phyloP scores from a whole-genome alignment of 2,797 vertebrate species.

The Brachymystax lenok region DNA sequence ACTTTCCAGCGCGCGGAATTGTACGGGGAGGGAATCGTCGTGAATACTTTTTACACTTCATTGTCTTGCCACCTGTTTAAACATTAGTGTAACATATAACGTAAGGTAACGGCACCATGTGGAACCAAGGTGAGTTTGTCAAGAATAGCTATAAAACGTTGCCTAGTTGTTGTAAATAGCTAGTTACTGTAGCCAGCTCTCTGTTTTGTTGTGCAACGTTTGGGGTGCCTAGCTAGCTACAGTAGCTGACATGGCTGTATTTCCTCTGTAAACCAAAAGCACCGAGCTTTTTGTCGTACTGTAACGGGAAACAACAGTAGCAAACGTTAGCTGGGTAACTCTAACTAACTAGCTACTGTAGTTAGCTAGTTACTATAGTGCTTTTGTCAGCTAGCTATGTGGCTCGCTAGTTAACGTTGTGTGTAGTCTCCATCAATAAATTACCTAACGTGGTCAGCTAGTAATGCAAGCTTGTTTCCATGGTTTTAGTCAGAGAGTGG shows the following conservation, averaged over 20 bases:
- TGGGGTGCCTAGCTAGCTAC: no score
- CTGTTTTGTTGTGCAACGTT: neutral
- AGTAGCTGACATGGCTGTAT: neutral
- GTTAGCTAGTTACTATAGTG: no score
- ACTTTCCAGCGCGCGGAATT: conserved; percentile 64
- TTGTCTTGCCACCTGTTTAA: neutral
- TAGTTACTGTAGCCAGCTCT: neutral
- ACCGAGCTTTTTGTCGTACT: neutral
- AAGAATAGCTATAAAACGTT: neutral
- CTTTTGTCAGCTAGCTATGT: neutral
- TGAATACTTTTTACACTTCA: neutral
- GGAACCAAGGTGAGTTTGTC: conserved; percentile 76
- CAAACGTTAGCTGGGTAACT: neutral
- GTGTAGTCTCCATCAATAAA: no score
- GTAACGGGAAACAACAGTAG: neutral
- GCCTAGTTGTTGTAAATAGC: conserved; percentile 1
- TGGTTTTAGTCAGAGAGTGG: no score
- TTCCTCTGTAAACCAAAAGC: neutral
- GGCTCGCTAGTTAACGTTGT: no score
- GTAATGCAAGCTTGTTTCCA: no score
- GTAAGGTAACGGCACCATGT: conserved; percentile 60
- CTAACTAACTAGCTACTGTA: no score
- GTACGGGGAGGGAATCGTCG: conserved; percentile 7
- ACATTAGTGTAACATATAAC: neutral
- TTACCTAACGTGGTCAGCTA: no score